phyloP scores from a whole-genome alignment of 1,140 invertebrate genomes.

The Diuraphis noxia region DNA sequence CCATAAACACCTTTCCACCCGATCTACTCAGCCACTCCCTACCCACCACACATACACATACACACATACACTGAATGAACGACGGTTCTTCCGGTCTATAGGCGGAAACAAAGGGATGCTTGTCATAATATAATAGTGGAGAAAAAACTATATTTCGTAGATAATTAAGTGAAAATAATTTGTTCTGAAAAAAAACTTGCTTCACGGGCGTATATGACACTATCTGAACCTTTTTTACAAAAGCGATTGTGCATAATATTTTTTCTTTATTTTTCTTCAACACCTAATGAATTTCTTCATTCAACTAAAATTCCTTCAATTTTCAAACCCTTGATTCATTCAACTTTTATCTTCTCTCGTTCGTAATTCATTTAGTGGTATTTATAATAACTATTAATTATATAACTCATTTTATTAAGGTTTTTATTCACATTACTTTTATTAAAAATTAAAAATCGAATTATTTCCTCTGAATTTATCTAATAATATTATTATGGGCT shows the following conservation, averaged over 20 bases:
- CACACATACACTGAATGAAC: not conserved
- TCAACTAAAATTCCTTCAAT: not conserved
- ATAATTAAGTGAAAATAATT: slow-evolving; percentile 38
- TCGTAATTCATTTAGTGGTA: not conserved
- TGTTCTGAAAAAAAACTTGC: slow-evolving; percentile 17
- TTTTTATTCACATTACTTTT: too few species aligned
- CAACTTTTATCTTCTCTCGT: not conserved
- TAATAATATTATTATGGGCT: too few species aligned
- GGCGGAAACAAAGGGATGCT: not conserved
- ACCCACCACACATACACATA: not conserved
- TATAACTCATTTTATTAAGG: not conserved
- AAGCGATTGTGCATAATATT: not conserved
- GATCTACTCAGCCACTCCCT: too few species aligned
- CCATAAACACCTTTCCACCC: too few species aligned
- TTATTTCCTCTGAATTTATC: too few species aligned
- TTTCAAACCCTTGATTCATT: not conserved
- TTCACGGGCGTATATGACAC: not conserved
- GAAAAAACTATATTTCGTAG: not conserved
- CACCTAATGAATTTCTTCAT: not conserved
- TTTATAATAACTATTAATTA: not conserved
- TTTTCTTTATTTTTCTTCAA: not conserved
- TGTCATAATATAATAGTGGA: not conserved
- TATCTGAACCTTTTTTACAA: not conserved
- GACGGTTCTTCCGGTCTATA: not conserved
- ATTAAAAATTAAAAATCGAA: too few species aligned